Base-by-base conservation (phyloP, 2,888 invertebrate species). In the Arge pagana region DNA sequence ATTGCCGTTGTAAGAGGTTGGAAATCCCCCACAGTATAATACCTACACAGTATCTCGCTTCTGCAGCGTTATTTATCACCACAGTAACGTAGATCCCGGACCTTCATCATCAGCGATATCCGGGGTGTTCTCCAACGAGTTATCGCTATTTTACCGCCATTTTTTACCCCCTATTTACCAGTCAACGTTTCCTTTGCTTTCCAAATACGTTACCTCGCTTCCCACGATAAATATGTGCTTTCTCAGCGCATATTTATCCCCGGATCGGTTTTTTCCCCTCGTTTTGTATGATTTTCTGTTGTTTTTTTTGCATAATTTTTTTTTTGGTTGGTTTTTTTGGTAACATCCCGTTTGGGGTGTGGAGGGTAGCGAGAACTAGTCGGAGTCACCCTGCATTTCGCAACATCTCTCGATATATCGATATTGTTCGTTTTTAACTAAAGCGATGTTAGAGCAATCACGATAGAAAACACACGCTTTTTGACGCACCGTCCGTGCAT, bases 31-130 rank as follows among this genome's bases (percentile, higher is more conserved):
- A 73, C 73, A 74, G 45, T 68, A 70, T 39, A 42, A 24, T 42
- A 42, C 66, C 68, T 67, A 71, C 74, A 73, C 73, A 74, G 74
- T 76, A 76, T 73, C 65, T 76, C 73, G 76, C 76, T 76, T 76
- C 65, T 74, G 76, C 76, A 76, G 76, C 75, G 71, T 76, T 72
- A 70, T 67, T 73, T 58, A 71, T 69, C 70, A 73, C 70, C 70
- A 74, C 67, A 62, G 72, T 74, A 74, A 76, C 71, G 72, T 75
- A 76, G 75, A 71, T 72, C 72, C 73, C 64, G 63, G 50, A 51
- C 40, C 33, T 41, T 33, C 50, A 41, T 50, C 39, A 50, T 50
- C 33, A 50, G 19, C 50, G 40, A 40, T 50, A 31, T 50, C 36
- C 40, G 40, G 39, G 31, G 39, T 41, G 50, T 33, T 50, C 50